phyloP scores from a whole-genome alignment of 2,888 invertebrate genomes.

The Drosophila anomelani region DNA sequence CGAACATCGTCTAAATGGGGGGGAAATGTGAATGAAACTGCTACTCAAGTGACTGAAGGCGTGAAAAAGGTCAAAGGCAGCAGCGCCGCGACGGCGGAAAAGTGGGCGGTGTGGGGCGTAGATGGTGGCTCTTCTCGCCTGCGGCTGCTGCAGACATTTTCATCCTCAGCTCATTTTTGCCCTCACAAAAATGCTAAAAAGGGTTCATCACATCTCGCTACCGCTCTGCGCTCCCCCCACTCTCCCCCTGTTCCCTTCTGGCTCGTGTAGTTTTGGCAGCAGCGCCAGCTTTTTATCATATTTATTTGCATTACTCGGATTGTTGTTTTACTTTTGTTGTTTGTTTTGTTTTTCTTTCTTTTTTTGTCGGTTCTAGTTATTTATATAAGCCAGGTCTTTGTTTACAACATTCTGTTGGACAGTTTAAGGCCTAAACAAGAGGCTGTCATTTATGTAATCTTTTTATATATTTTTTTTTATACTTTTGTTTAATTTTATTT shows the following conservation, averaged over 20 bases:
- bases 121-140: constrained; percentile 19
- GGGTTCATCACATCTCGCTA: constrained; percentile 27
- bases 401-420: constrained; percentile 38
- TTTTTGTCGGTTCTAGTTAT: constrained; percentile 28
- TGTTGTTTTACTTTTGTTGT: constrained; percentile 45
- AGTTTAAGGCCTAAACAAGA: constrained; percentile 35
- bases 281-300: constrained; percentile 52
- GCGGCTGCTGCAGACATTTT: constrained; percentile 54
- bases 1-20: constrained; percentile 19
- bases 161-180: constrained; percentile 37
- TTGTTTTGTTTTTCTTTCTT: neutral
- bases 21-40: constrained; percentile 56
- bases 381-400: constrained; percentile 47
- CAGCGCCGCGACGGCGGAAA: constrained; percentile 19
- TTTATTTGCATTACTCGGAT: constrained; percentile 48
- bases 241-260: neutral
- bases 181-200: constrained; percentile 42
- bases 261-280: constrained; percentile 43
- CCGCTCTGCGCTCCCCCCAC: neutral
- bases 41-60: constrained; percentile 74
- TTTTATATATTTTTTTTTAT: constrained; percentile 2
- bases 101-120: neutral
- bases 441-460: constrained; percentile 37
- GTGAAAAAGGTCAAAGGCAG: constrained; percentile 78
- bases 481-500: constrained; percentile 13